Conservation (phyloP, 2,797 vertebrate genomes). For the Etheostoma perlongum region DNA sequence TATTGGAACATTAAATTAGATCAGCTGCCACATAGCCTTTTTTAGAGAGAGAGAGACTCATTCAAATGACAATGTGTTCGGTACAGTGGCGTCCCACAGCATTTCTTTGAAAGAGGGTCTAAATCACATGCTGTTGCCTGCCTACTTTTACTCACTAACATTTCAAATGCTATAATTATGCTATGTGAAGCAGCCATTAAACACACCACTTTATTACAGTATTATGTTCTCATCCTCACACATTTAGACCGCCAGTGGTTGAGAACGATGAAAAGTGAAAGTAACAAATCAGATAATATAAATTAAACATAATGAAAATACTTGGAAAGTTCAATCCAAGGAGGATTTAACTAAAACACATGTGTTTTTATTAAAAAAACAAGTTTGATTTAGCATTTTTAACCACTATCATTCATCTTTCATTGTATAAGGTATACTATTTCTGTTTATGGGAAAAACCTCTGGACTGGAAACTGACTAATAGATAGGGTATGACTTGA, state of each 20-base stretch:
- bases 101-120: not conserved
- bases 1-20: too few relatives aligned
- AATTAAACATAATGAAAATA: not conserved
- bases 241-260: not conserved
- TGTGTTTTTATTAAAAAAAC: too few relatives aligned
- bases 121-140: constrained; percentile 11
- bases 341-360: not conserved
- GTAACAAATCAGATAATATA: not conserved
- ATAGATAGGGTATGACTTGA: not conserved
- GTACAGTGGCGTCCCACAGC: constrained; percentile 2
- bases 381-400: too few relatives aligned
- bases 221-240: not conserved
- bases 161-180: constrained; percentile 13
- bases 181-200: not conserved
- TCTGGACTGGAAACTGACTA: not conserved
- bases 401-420: not conserved
- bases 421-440: not conserved
- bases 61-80: constrained; percentile 3
- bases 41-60: constrained; percentile 4
- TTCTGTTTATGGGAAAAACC: constrained; percentile 4
- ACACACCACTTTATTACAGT: not conserved
- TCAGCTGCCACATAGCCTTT: too few relatives aligned
- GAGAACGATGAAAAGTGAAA: not conserved
- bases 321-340: not conserved
- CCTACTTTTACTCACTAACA: constrained; percentile 4